Evolutionary conservation across 2,113 vertebrate genomes (phyloP).

Genomic region (Onychostoma macrolepis): DNA sequence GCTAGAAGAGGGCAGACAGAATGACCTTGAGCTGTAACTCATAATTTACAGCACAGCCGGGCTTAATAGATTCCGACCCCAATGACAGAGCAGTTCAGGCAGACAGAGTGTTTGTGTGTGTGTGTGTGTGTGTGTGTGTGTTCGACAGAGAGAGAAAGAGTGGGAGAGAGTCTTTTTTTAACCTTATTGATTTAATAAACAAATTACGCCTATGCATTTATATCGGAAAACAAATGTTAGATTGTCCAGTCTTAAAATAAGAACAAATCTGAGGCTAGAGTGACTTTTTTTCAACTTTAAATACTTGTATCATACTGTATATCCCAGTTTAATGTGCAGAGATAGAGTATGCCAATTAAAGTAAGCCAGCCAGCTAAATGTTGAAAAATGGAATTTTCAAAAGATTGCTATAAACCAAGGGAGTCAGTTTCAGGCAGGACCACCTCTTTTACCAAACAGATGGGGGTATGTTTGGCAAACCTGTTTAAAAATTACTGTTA

Average conservation of each 20-base stretch:
- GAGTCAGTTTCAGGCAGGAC: neutral
- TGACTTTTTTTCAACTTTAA: neutral
- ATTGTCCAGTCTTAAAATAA: neutral
- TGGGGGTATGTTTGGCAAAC: neutral
- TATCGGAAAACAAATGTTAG: neutral
- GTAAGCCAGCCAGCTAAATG: too few relatives aligned
- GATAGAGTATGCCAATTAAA: neutral
- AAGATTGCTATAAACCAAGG: neutral
- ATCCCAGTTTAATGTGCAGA: neutral
- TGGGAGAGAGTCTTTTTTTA: conserved; percentile 11
- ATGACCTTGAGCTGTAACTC: conserved; percentile 58
- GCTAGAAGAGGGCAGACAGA: conserved; percentile 34
- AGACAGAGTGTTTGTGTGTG: conserved; percentile 9
- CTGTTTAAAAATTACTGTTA: neutral
- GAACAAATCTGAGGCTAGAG: neutral
- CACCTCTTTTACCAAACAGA: neutral
- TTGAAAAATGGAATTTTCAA: neutral
- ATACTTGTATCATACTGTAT: neutral
- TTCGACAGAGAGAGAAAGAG: neutral
- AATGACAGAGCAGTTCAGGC: conserved; percentile 46
- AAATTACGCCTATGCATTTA: neutral
- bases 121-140: neutral
- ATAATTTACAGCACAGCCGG: conserved; percentile 51
- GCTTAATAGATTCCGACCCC: conserved; percentile 55
- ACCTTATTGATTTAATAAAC: conserved; percentile 15